phyloP scores from a whole-genome alignment of 2,888 invertebrate species.

The Acronicta aceris region DNA sequence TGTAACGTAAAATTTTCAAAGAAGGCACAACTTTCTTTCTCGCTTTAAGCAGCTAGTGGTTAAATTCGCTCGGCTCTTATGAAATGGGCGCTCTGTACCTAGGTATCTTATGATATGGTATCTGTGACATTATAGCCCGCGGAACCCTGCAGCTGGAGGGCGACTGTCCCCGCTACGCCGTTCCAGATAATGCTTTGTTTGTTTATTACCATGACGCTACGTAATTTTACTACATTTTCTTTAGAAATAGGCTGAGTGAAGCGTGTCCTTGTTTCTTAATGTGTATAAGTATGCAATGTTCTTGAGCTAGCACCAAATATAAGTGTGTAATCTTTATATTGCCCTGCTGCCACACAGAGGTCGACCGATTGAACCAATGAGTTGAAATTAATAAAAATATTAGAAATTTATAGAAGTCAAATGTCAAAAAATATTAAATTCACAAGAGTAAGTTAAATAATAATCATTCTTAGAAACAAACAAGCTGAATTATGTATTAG shows the following conservation, averaged over 20 bases:
- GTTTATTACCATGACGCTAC: constrained; percentile 52
- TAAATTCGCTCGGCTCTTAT: neutral
- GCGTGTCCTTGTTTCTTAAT: constrained; percentile 19
- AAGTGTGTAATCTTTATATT: neutral
- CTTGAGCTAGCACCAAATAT: constrained; percentile 1
- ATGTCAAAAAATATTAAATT: too few relatives aligned
- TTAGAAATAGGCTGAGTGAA: constrained; percentile 33
- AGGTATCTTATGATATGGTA: constrained; percentile 20
- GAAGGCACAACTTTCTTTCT: too few relatives aligned
- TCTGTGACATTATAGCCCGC: constrained; percentile 27
- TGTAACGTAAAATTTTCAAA: too few relatives aligned
- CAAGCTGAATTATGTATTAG: constrained; percentile 7
- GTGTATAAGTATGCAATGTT: constrained; percentile 14
- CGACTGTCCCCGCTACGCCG: constrained; percentile 44
- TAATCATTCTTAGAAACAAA: constrained; percentile 9
- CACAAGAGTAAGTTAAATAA: too few relatives aligned
- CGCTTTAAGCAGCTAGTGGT: neutral
- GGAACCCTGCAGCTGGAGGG: constrained; percentile 42
- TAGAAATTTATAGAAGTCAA: too few relatives aligned
- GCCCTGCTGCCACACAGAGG: too few relatives aligned
- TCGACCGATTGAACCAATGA: too few relatives aligned
- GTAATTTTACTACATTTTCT: constrained; percentile 51
- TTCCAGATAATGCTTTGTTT: constrained; percentile 52
- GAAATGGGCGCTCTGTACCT: constrained; percentile 1
- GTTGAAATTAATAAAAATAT: too few relatives aligned